phyloP scores from a whole-genome alignment of 2,888 invertebrate species.

The Pseudococcus longispinus region DNA sequence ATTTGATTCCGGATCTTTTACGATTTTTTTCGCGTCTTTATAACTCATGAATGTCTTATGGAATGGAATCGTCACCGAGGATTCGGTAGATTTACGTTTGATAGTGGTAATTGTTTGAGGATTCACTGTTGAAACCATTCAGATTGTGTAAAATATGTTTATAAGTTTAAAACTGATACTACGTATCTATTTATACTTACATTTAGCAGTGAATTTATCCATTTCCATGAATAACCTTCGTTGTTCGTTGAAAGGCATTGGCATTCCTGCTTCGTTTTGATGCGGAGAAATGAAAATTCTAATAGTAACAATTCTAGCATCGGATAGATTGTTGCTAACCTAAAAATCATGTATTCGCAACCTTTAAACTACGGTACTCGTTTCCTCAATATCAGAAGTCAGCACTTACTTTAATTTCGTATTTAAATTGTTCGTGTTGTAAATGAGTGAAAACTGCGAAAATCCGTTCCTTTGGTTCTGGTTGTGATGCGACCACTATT shows the following conservation, averaged over 20 bases:
- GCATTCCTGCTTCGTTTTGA: slow-evolving; percentile 70
- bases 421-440: slow-evolving; percentile 76
- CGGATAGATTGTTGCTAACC: slow-evolving; percentile 61
- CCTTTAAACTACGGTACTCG: too few relatives aligned
- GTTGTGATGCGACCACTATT: slow-evolving; percentile 72
- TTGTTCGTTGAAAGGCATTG: slow-evolving; percentile 70
- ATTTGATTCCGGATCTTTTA: slow-evolving; percentile 13
- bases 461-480: slow-evolving; percentile 79
- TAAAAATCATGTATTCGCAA: too few relatives aligned
- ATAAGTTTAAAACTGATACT: neutral
- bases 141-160: neutral
- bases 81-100: slow-evolving; percentile 72
- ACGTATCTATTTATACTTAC: slow-evolving; percentile 66
- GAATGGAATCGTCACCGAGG: slow-evolving; percentile 83
- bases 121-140: slow-evolving; percentile 65
- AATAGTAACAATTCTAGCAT: slow-evolving; percentile 68
- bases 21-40: slow-evolving; percentile 64
- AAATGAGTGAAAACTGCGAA: slow-evolving; percentile 79
- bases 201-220: slow-evolving; percentile 71
- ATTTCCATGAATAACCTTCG: slow-evolving; percentile 73
- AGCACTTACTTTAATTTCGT: slow-evolving; percentile 66
- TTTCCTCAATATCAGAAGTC: too few relatives aligned
- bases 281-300: slow-evolving; percentile 75
- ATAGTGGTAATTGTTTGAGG: slow-evolving; percentile 72
- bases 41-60: slow-evolving; percentile 80